Evolutionary conservation across 2,797 vertebrate species (phyloP).

Genomic region (Chaenodraco wilsoni): DNA sequence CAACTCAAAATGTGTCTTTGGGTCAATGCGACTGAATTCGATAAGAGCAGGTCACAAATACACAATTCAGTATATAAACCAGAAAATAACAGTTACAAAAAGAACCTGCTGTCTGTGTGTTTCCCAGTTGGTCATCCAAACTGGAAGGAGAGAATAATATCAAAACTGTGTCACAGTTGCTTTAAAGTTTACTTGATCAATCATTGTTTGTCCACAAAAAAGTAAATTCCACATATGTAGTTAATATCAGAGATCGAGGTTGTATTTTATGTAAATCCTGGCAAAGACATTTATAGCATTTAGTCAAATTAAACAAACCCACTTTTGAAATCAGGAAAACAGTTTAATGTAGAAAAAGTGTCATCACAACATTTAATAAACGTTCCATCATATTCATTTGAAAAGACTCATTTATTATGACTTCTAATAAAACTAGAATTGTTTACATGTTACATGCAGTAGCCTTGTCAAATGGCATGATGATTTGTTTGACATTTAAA

Average conservation of each 20-base stretch:
- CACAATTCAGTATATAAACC: background rate
- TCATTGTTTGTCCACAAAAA: background rate
- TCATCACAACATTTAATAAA: slow-evolving; percentile 34
- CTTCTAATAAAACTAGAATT: slow-evolving; percentile 50
- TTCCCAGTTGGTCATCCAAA: too few relatives aligned
- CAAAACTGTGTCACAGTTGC: background rate
- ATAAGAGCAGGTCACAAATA: too few relatives aligned
- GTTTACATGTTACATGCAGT: slow-evolving; percentile 32
- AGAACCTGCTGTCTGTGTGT: background rate
- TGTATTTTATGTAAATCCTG: background rate
- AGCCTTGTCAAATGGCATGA: slow-evolving; percentile 21
- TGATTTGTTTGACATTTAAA: slow-evolving; percentile 50
- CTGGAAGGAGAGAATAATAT: background rate
- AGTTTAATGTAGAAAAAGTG: slow-evolving; percentile 68
- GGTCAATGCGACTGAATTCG: too few relatives aligned
- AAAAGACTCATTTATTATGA: slow-evolving; percentile 5
- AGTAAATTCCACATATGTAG: background rate
- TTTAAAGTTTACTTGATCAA: background rate
- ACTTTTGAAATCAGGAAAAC: slow-evolving; percentile 42
- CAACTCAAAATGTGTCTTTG: too few relatives aligned
- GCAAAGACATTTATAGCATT: background rate
- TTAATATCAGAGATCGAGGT: background rate
- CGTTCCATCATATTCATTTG: slow-evolving; percentile 7
- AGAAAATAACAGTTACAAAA: background rate
- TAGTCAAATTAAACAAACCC: slow-evolving; percentile 21